Percentiles rank a stretch among this genome's conserved stretches.
These are phyloP conservation scores for Drosophila leontia DNA, from an alignment of 1,140 invertebrate genomes.

Conservation along the genomic window DNA sequence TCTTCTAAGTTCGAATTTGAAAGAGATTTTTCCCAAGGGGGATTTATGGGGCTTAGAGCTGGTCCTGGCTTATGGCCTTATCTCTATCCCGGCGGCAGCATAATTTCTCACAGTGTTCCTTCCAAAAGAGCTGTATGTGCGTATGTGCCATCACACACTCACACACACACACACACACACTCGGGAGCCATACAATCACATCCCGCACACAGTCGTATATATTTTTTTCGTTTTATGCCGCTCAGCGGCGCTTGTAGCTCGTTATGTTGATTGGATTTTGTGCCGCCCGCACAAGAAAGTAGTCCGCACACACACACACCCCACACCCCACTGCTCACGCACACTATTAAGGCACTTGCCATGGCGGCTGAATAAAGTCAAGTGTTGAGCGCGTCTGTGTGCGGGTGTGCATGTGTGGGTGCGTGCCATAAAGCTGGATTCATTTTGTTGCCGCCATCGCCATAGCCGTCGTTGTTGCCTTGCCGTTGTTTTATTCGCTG, in stretches of 20 bases:
- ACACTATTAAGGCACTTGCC: conserved; percentile 76
- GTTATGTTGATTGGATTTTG: conserved; percentile 84
- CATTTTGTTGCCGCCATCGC: conserved; percentile 52
- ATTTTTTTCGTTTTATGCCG: conserved; percentile 78
- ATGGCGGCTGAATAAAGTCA: conserved; percentile 75
- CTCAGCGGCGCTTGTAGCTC: conserved; percentile 80
- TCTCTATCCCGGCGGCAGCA: conserved; percentile 2
- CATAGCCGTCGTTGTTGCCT: conserved; percentile 1
- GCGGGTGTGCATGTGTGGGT: conserved; percentile 26
- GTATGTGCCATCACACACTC: conserved; percentile 44
- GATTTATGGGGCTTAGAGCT: conserved; percentile 11
- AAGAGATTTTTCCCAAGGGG: neutral
- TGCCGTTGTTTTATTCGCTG: conserved; percentile 53
- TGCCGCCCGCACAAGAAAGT: conserved; percentile 78
- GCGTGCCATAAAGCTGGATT: conserved; percentile 82
- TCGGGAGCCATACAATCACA: conserved; percentile 42
- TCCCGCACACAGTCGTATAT: conserved; percentile 41
- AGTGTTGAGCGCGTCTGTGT: conserved; percentile 53
- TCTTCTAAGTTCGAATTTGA: neutral
- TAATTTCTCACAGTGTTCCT: conserved; percentile 38
- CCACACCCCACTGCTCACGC: conserved; percentile 43
- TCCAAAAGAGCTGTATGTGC: conserved; percentile 28
- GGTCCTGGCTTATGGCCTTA: conserved; percentile 3
- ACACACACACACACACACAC: conserved; percentile 24
- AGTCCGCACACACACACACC: conserved; percentile 60